Conservation (phyloP, 2,113 vertebrate species). For the Nothoprocta pentlandii region DNA sequence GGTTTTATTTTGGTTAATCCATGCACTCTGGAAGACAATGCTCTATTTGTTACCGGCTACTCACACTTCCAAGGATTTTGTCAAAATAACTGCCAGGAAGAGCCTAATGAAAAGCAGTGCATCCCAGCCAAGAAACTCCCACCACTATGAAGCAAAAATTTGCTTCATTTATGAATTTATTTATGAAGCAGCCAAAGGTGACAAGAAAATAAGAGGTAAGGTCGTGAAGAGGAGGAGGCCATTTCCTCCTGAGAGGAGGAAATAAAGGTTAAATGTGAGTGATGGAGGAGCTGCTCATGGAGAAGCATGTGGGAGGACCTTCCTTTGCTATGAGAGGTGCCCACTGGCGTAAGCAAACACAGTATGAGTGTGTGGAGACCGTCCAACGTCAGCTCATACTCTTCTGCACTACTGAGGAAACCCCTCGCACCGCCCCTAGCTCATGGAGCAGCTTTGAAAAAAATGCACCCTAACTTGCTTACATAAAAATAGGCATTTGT, state of each 20-base stretch:
- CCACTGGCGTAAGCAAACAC: rapidly evolving
- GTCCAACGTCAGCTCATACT: neutral
- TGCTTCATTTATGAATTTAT: too few relatives aligned
- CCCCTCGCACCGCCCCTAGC: neutral
- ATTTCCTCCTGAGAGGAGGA: neutral
- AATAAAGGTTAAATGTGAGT: neutral
- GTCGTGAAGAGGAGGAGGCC: neutral
- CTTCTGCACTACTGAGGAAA: neutral
- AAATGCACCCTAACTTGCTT: rapidly evolving
- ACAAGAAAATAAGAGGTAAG: neutral
- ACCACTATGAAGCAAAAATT: neutral
- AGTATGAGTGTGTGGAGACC: neutral
- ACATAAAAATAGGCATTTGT: neutral
- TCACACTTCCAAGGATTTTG: neutral
- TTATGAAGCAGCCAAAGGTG: neutral
- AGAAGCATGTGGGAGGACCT: neutral
- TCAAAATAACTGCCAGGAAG: neutral
- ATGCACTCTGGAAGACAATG: neutral
- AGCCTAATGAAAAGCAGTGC: neutral
- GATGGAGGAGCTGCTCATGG: neutral
- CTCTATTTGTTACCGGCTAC: neutral
- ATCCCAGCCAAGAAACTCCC: neutral
- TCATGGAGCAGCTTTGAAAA: neutral
- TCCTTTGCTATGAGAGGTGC: neutral
- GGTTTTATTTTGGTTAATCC: neutral